Percentiles rank a stretch among this genome's conserved stretches.
Evolutionary conservation across 2,888 invertebrate genomes (phyloP).

Genomic region (Drymonia ruficornis): DNA sequence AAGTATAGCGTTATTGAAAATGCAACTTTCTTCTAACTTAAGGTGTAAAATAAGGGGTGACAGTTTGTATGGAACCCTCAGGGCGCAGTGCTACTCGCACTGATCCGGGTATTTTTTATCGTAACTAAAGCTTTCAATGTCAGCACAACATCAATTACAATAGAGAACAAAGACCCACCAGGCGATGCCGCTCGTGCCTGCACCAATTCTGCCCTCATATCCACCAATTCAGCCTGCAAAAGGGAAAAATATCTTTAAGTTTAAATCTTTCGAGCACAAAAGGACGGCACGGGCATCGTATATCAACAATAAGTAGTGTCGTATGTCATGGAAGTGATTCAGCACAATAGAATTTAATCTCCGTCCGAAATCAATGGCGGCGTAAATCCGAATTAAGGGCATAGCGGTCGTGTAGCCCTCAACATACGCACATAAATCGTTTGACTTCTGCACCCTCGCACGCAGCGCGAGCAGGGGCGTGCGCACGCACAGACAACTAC

Average conservation of each 20-base stretch:
- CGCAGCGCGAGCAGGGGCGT: conserved; percentile 25
- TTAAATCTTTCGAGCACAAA: conserved; percentile 45
- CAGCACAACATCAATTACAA: background rate
- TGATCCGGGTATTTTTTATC: too few relatives aligned
- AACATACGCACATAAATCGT: conserved; percentile 67
- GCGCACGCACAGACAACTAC: conserved; percentile 23
- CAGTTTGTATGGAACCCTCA: too few relatives aligned
- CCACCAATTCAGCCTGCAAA: conserved; percentile 90
- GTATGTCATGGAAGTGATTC: conserved; percentile 59
- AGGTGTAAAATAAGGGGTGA: too few relatives aligned
- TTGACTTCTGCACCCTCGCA: conserved; percentile 60
- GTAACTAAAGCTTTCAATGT: background rate
- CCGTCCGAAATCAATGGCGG: conserved; percentile 55
- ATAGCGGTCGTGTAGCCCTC: conserved; percentile 34
- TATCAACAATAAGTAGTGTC: conserved; percentile 64
- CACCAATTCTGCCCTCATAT: conserved; percentile 89
- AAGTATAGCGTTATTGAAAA: too few relatives aligned
- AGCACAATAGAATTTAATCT: conserved; percentile 70
- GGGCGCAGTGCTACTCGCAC: too few relatives aligned
- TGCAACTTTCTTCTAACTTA: too few relatives aligned
- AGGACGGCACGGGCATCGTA: conserved; percentile 47
- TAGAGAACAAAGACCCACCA: conserved; percentile 49
- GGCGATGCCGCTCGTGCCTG: conserved; percentile 86
- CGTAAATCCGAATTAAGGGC: conserved; percentile 74
- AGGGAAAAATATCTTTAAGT: conserved; percentile 42